A percentile compares a stretch with the other conserved stretches of the same genome.
phyloP scores from a whole-genome alignment of 1,140 invertebrate genomes.

The Tetraneura akinire region DNA sequence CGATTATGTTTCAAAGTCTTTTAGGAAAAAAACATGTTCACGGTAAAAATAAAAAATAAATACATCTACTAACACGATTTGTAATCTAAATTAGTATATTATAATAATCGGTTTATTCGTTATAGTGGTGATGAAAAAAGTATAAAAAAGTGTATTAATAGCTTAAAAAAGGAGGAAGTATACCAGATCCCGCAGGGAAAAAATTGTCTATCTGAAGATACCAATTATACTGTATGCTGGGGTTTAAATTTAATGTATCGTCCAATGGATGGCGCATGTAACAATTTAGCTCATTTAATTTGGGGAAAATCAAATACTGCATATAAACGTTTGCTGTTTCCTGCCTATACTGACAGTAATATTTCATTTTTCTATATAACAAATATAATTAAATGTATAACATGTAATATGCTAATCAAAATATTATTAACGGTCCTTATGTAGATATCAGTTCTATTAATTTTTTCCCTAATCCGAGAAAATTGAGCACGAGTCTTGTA shows the following conservation, averaged over 20 bases:
- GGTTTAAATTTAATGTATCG: slow-evolving; percentile 61
- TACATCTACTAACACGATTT: neutral
- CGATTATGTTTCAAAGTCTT: slow-evolving; percentile 66
- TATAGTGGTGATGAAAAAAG: too few species aligned
- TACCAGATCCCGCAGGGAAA: slow-evolving; percentile 25
- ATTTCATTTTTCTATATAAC: too few species aligned
- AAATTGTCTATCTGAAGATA: neutral
- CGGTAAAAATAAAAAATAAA: slow-evolving; percentile 58
- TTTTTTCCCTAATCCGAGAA: slow-evolving; percentile 58
- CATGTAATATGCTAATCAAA: too few species aligned
- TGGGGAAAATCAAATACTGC: slow-evolving; percentile 66
- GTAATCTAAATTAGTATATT: neutral
- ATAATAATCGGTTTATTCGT: neutral
- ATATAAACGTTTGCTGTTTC: slow-evolving; percentile 62
- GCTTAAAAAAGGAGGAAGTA: slow-evolving; percentile 19
- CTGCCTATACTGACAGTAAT: slow-evolving; percentile 66
- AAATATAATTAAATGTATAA: too few species aligned
- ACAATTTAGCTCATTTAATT: slow-evolving; percentile 64
- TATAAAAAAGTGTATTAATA: neutral
- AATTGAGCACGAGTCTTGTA: slow-evolving; percentile 59
- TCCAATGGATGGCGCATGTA: slow-evolving; percentile 68
- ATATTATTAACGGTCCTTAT: too few species aligned
- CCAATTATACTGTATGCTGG: neutral
- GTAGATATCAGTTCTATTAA: slow-evolving; percentile 52
- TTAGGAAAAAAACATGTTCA: slow-evolving; percentile 61